Base-by-base conservation (phyloP, 2,888 invertebrate genomes). In the Coecobrya sp. region DNA sequence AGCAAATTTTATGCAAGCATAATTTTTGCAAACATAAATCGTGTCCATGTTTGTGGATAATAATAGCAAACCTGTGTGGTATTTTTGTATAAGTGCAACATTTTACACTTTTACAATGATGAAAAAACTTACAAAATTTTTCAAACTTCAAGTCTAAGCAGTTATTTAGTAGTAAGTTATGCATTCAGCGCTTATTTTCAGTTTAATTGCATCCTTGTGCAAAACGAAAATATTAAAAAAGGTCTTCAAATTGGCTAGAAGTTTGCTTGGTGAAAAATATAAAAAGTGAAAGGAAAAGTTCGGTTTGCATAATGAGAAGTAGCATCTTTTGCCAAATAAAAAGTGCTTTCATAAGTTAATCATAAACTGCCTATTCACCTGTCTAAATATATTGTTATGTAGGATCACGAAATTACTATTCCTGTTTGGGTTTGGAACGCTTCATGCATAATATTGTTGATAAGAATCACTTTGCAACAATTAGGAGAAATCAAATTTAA, bases 281-380 rank as follows among this genome's bases (percentile, higher is more conserved):
- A 65, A 65, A n/a, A 65, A 65, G 65, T 65, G 65, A 65, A 65
- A 65, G 65, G 65, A 65, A 16, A 65, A 25, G 27, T 73, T 73
- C 36, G 8, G 36, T 73, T 73, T 73, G 65, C 65, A 65, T 73
- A 73, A 73, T 73, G 42, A 45, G 42, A 36, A 42, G 68, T 19
- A 36, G 45, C n/a, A 19, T 42, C 19, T 8, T 22, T 10, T 42
- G 73, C 73, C 73, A 73, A 73, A 42, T n/a, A n/a, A 73, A 55
- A 45, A 73, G 16, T 68, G 68, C 36, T 68, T 68, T 68, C 36
- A 27, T 36, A 68, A 68, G 65, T 68, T 68, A 13, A 10, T 36
- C 65, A 42, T n/a, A n/a, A 36, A 7, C 7, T 36, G 7, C 3
- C 36, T 36, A 36, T 36, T 36, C 36, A 36, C 7, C 36, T 36